Percentiles rank a stretch among this genome's conserved stretches.
Conservation (phyloP, 2,113 vertebrate species). For the Periophthalmodon schlosseri region DNA sequence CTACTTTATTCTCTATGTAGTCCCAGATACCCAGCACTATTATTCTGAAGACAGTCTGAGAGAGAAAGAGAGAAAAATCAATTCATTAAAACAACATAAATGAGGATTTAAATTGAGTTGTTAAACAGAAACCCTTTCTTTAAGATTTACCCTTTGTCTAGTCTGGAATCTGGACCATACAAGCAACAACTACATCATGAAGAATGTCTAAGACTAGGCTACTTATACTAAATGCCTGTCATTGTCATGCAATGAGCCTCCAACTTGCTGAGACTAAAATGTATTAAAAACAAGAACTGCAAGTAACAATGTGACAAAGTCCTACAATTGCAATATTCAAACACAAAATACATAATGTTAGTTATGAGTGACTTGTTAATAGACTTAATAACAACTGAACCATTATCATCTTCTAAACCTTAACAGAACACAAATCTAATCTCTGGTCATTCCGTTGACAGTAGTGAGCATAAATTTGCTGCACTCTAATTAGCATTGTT, state of each 20-base stretch:
- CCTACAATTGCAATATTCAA: neutral
- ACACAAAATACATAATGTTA: neutral
- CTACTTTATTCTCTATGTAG: slow-evolving; percentile 99
- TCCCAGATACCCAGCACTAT: slow-evolving; percentile 98
- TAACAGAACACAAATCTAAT: slow-evolving; percentile 13
- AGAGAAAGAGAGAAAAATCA: slow-evolving; percentile 55
- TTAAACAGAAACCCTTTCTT: neutral
- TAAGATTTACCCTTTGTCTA: neutral
- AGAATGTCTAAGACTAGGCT: neutral
- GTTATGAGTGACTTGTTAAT: neutral
- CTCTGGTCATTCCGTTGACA: slow-evolving; percentile 9
- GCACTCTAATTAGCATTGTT: slow-evolving; percentile 35
- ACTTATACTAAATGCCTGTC: no score
- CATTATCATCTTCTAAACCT: slow-evolving; percentile 9
- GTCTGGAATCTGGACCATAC: neutral
- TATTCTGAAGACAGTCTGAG: slow-evolving; percentile 93
- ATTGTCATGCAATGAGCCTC: no score
- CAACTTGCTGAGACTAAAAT: neutral
- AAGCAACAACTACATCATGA: neutral
- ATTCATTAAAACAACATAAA: slow-evolving; percentile 37
- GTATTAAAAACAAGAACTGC: neutral
- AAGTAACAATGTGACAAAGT: neutral
- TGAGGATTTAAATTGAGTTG: neutral
- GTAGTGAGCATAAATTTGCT: slow-evolving; percentile 40
- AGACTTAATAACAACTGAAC: neutral